Evolutionary conservation across 2,113 vertebrate species (phyloP).

Genomic region (Danionella cerebrum): DNA sequence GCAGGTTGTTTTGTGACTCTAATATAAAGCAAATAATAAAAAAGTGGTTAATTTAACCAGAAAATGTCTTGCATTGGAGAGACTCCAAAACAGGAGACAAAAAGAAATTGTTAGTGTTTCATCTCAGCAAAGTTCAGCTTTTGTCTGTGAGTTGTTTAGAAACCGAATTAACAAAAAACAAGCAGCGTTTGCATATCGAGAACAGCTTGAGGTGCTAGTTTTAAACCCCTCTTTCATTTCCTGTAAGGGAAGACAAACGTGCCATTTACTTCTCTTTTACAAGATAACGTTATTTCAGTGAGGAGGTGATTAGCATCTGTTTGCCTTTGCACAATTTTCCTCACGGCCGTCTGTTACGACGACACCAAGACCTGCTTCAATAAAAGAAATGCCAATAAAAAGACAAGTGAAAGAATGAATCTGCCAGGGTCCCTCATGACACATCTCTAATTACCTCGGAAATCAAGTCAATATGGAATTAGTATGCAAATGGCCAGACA

Average conservation of each 20-base stretch:
- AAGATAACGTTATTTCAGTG: conserved; percentile 28
- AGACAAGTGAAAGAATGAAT: conserved; percentile 5
- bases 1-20: too few relatives aligned
- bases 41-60: too few relatives aligned
- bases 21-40: too few relatives aligned
- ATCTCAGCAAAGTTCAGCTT: too few relatives aligned
- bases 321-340: background rate
- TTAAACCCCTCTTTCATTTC: conserved; percentile 13
- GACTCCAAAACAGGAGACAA: too few relatives aligned
- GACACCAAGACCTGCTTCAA: too few relatives aligned
- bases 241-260: conserved; percentile 28
- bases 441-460: conserved; percentile 28
- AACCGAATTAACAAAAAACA: conserved; percentile 11
- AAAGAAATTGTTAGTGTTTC: too few relatives aligned
- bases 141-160: too few relatives aligned
- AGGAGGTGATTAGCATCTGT: background rate
- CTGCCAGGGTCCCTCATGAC: background rate
- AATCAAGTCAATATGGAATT: conserved; percentile 38
- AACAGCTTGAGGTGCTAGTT: conserved; percentile 16
- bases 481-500: conserved; percentile 27
- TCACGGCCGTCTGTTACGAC: too few relatives aligned
- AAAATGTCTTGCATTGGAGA: too few relatives aligned
- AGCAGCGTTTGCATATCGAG: conserved; percentile 12
- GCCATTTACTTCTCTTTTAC: conserved; percentile 28
- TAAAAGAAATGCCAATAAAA: conserved; percentile 16